Base-by-base conservation (phyloP, 1,140 invertebrate genomes). In the Sitodiplosis mosellana region DNA sequence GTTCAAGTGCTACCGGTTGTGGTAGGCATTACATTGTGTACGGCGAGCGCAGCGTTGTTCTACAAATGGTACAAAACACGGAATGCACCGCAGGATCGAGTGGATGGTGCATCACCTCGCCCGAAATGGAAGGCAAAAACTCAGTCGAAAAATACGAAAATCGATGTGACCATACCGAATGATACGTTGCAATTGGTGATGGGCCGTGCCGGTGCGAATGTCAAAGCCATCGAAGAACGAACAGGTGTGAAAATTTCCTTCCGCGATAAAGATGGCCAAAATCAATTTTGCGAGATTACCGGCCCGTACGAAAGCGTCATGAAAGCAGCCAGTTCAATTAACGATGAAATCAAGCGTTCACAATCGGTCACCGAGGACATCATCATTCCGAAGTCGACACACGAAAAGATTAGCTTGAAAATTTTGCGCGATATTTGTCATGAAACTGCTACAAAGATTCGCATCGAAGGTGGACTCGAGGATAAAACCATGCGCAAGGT, bases 231-330 rank as follows among this genome's bases (percentile, higher is more conserved):
- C 54, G 74, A 87, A 59, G 65, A 75, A 41, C 73, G 73, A 52
- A 79, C 80, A 1, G 72, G 75, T 36, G 79, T 83, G 2, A 68
- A 66, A 52, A 79, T 90, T 42, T 71, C 73, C 56, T 84, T 86
- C 62, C 54, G 67, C 48, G 53, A 66, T 64, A 60, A 69, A 59
- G 58, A 60, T 19, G 60, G 68, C 19, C 63, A 72, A 1, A 59
- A 69, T 11, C 63, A 72, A 50, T 67, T 74, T 17, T 83, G 83
- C 50, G 60, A 77, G 2, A 81, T 88, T 38, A 65, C 66, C 38
- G 85, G 85, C 2, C 61, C 61, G 1, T 58, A 64, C 0, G 73
- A 81, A 41, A 64, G 69, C 18, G 74, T 80, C 0, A 72, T 74
- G 46, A 57, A 77, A 5, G 86, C 85, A 0, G 76, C 86, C 53